Base-by-base conservation (phyloP, 2,113 vertebrate species). In the Chaetops frenatus region DNA sequence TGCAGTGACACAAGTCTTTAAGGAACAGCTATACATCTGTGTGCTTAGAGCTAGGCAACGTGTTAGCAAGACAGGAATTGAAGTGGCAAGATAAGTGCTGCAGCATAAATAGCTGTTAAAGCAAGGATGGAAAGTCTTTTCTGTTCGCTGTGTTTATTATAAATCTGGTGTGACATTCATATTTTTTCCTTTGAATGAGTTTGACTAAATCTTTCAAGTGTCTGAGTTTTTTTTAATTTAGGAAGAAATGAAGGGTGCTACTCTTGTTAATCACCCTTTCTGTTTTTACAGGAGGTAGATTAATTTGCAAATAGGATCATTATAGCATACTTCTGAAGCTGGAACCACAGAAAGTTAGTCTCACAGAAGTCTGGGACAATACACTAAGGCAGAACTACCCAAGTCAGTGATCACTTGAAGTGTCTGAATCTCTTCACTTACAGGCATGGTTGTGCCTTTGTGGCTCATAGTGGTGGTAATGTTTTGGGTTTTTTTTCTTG, bases 41-140 rank as follows among this genome's bases (percentile, higher is more conserved):
- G 13, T 0, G 0, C 69, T 77, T n/a, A 57, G 16, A 85, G 18
- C n/a, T 38, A 65, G 47, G 40, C 44, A 81, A 18, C 0, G 0
- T 53, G 60, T 51, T 78, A 74, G 24, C 57, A 79, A 90, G 69
- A 64, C 31, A 76, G 54, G n/a, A 81, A 71, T 15, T 36, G 69
- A 91, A 84, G 42, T 50, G 42, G 47, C n/a, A 78, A 73, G 54
- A 16, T 33, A 76, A 95, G 44, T 62, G 47, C 60, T 62, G 29
- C 22, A 53, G 60, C 23, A 74, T 44, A 62, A 94, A 66, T 22
- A 81, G 15, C 38, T 86, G 58, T 48, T 92, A 78, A 77, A 93
- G 90, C 23, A 77, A 73, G 64, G 62, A 78, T 0, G 5, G 7
- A 51, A 95, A 71, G 24, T 27, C 3, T 58, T 56, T 53, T 40